Conservation (phyloP, 2,888 invertebrate species). For the Schizotus pectinicornis region DNA sequence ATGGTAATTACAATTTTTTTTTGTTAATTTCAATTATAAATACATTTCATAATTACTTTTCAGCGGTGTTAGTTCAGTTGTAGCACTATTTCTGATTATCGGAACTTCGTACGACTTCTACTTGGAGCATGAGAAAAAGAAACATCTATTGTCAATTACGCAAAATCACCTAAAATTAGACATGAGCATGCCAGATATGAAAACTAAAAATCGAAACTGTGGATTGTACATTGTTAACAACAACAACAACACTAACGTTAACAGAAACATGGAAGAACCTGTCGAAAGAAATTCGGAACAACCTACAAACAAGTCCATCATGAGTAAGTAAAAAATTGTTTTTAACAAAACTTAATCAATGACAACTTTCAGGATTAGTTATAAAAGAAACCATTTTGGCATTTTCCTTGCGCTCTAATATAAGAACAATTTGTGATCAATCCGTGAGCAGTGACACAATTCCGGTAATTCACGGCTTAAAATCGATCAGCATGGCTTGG, state of each 20-base stretch:
- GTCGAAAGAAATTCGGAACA: conserved; percentile 18
- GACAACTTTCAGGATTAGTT: conserved; percentile 60
- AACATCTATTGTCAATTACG: conserved; percentile 52
- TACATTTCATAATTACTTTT: conserved; percentile 37
- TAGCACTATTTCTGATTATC: conserved; percentile 64
- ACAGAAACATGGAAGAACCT: conserved; percentile 25
- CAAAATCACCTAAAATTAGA: conserved; percentile 46
- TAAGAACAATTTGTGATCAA: conserved; percentile 81
- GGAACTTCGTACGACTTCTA: conserved; percentile 78
- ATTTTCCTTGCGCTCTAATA: conserved; percentile 78
- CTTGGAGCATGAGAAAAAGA: conserved; percentile 60
- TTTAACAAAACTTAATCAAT: conserved; percentile 6
- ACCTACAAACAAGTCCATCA: conserved; percentile 28
- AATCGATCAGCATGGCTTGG: conserved; percentile 70
- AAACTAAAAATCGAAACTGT: conserved; percentile 50
- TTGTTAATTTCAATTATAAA: conserved; percentile 2
- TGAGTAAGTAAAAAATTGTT: conserved; percentile 32
- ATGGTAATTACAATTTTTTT: conserved; percentile 62
- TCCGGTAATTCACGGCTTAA: conserved; percentile 71
- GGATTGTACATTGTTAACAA: conserved; percentile 54
- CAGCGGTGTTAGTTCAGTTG: conserved; percentile 63
- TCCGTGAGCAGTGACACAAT: conserved; percentile 81
- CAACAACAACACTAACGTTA: conserved; percentile 37
- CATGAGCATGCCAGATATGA: conserved; percentile 54
- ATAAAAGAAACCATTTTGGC: conserved; percentile 75